Conservation (phyloP, 2,888 invertebrate genomes). For the Xanthia icteritia region DNA sequence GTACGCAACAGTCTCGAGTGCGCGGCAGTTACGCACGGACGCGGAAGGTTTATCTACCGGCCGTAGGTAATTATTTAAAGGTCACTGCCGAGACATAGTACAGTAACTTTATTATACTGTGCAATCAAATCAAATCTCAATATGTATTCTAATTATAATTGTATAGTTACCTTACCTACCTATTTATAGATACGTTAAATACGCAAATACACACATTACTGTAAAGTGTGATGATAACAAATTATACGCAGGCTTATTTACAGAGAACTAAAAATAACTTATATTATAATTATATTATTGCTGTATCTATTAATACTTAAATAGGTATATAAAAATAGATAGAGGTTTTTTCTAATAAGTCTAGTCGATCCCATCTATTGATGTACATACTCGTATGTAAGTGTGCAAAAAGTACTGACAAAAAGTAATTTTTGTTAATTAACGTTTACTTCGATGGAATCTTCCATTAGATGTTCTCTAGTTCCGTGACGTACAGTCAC, state of each 20-base stretch:
- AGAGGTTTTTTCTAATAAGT: neutral
- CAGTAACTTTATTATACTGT: no score
- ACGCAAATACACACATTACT: conserved; percentile 35
- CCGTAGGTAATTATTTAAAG: no score
- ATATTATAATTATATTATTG: conserved; percentile 18
- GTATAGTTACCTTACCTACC: neutral
- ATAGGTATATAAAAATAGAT: neutral
- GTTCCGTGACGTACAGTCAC: neutral
- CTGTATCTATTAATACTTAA: conserved; percentile 18
- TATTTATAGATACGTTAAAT: conserved; percentile 5
- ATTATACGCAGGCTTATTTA: conserved; percentile 22
- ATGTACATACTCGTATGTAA: no score
- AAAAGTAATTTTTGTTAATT: no score
- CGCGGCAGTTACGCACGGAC: no score
- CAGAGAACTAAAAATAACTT: conserved; percentile 35
- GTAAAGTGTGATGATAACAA: conserved; percentile 12
- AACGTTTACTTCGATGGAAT: conserved; percentile 13
- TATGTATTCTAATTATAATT: conserved; percentile 24
- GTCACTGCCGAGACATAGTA: no score
- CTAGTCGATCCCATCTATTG: no score
- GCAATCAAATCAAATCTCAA: no score
- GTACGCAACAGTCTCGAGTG: no score
- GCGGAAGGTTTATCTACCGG: no score
- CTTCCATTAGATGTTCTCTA: conserved; percentile 14
- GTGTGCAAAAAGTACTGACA: neutral